phyloP scores from a whole-genome alignment of 2,113 vertebrate species.

The Pachycephala philippinensis region DNA sequence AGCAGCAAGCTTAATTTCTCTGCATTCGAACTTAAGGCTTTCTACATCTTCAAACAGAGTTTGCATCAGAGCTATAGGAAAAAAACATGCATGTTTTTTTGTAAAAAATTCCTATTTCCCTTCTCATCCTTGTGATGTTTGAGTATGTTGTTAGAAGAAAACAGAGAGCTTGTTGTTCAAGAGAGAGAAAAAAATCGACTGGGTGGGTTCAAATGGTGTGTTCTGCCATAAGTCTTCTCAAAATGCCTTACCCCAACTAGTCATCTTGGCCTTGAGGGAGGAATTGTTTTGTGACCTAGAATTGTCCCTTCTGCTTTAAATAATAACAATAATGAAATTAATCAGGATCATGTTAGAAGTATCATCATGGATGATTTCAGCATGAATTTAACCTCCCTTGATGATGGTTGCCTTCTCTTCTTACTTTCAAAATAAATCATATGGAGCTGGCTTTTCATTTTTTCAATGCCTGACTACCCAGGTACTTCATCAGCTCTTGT shows the following conservation, averaged over 20 bases:
- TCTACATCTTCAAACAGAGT: background rate
- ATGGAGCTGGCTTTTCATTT: background rate
- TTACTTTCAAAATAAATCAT: constrained; percentile 41
- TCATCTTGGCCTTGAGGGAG: background rate
- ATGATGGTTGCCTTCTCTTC: background rate
- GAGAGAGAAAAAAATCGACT: background rate
- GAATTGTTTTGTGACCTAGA: constrained; percentile 13
- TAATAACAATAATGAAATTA: constrained; percentile 23
- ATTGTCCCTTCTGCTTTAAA: constrained; percentile 26
- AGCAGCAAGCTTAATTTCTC: background rate
- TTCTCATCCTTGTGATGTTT: background rate
- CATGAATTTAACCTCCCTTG: constrained; percentile 2
- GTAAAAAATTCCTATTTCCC: background rate
- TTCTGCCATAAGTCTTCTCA: background rate
- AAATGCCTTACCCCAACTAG: background rate
- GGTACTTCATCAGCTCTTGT: constrained; percentile 24
- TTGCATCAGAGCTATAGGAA: background rate
- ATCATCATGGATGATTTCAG: background rate
- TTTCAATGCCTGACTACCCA: background rate
- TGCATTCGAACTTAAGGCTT: background rate
- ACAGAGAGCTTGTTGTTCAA: background rate
- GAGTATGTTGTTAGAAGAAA: background rate
- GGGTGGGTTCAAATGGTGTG: background rate
- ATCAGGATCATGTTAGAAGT: background rate
- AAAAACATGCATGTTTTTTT: background rate